Conservation (phyloP, 2,113 vertebrate species). For the Dicaeum eximium region DNA sequence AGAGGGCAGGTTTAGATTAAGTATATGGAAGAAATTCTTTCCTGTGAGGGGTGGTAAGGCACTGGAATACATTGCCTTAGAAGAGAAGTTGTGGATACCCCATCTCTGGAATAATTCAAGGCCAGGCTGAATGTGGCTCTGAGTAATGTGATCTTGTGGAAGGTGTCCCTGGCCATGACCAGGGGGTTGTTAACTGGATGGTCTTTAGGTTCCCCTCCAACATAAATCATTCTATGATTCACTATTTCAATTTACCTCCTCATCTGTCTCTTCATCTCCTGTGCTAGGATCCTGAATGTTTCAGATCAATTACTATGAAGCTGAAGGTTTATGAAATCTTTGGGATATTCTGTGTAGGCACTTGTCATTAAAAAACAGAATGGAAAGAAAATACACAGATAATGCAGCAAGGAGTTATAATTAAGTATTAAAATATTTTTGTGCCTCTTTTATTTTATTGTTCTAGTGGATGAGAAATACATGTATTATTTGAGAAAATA, state of each 20-base stretch:
- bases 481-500: not conserved
- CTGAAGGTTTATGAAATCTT: not conserved
- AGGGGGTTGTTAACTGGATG: not conserved
- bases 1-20: not conserved
- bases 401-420: not conserved
- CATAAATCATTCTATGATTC: not conserved
- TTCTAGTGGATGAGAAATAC: not conserved
- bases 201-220: not conserved
- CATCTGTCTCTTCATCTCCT: not conserved
- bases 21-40: not conserved
- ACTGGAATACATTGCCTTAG: rapidly evolving
- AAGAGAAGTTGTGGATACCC: not conserved
- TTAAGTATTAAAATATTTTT: not conserved
- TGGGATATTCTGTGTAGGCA: not conserved
- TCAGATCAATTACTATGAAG: not conserved
- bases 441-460: not conserved
- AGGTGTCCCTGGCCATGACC: not conserved
- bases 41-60: not conserved
- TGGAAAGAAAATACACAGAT: not conserved
- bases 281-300: not conserved
- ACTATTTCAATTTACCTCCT: not conserved
- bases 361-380: not conserved
- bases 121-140: not conserved
- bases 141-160: not conserved
- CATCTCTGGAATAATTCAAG: not conserved